Evolutionary conservation across 2,797 vertebrate genomes (phyloP).

Genomic region (Danio albolineatus): DNA sequence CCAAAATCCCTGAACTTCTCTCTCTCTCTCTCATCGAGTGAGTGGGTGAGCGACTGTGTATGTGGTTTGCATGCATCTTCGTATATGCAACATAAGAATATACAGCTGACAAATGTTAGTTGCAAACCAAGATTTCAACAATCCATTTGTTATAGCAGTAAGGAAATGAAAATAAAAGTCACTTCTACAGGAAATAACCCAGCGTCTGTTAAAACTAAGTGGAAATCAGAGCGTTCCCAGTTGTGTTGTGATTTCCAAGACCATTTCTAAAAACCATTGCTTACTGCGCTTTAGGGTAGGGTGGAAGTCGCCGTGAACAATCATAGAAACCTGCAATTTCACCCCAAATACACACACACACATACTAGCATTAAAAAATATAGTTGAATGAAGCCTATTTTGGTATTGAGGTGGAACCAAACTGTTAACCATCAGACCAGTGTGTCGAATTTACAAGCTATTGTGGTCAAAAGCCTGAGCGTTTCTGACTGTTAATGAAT

Average conservation of each 20-base stretch:
- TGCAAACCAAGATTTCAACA: not conserved
- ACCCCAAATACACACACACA: constrained; percentile 13
- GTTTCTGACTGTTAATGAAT: constrained; percentile 41
- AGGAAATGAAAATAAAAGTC: not conserved
- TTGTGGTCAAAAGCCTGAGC: constrained; percentile 46
- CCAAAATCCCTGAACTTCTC: constrained; percentile 73
- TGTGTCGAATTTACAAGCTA: constrained; percentile 47
- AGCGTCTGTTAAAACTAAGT: constrained; percentile 7
- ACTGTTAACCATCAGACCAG: constrained; percentile 42
- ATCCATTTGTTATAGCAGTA: not conserved
- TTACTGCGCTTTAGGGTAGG: constrained; percentile 30
- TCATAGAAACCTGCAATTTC: constrained; percentile 50
- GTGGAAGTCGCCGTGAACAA: constrained; percentile 13
- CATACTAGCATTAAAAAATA: constrained; percentile 24
- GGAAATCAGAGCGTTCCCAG: constrained; percentile 29
- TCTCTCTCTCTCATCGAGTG: not conserved
- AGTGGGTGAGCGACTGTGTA: not conserved
- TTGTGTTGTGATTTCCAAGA: constrained; percentile 25
- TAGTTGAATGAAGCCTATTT: constrained; percentile 34
- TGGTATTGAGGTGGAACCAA: constrained; percentile 37
- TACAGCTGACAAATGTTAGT: not conserved
- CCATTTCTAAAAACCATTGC: constrained; percentile 9
- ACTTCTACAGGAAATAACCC: not conserved
- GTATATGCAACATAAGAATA: not conserved
- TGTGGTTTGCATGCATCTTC: not conserved